These are phyloP conservation scores for Alectura lathami DNA, from an alignment of 2,113 vertebrate species.

Conservation along the genomic window DNA sequence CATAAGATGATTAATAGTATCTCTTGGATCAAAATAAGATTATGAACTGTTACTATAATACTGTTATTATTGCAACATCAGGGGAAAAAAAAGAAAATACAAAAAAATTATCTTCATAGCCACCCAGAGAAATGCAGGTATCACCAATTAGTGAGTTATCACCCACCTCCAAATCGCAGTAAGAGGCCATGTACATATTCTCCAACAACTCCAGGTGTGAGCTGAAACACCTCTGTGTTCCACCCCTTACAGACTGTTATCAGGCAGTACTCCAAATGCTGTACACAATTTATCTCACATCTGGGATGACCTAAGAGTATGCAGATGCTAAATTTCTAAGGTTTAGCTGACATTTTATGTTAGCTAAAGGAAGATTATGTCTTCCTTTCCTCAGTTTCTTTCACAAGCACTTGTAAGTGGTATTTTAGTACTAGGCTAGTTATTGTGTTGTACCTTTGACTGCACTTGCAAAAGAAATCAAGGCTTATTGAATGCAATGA, in stretches of 20 bases:
- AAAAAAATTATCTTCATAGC: neutral
- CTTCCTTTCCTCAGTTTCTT: neutral
- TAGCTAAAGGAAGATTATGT: too few relatives aligned
- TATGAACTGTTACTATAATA: neutral
- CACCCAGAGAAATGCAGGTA: neutral
- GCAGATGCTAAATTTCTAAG: neutral
- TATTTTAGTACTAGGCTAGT: neutral
- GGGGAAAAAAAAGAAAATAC: neutral
- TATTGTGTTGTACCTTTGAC: neutral
- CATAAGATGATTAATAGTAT: neutral
- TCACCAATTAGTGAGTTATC: neutral
- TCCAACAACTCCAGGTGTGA: neutral
- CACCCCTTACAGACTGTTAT: neutral
- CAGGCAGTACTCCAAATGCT: neutral
- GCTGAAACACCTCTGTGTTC: neutral
- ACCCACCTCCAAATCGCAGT: neutral
- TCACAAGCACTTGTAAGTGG: neutral
- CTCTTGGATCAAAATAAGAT: neutral
- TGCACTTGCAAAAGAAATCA: neutral
- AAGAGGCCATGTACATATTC: neutral
- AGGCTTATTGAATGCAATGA: neutral
- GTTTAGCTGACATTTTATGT: neutral
- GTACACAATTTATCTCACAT: neutral
- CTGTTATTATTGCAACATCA: neutral
- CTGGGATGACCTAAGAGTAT: neutral